These are phyloP conservation scores for Kryphioiulus occultus DNA, from an alignment of 2,888 invertebrate genomes.

Conservation along the genomic window DNA sequence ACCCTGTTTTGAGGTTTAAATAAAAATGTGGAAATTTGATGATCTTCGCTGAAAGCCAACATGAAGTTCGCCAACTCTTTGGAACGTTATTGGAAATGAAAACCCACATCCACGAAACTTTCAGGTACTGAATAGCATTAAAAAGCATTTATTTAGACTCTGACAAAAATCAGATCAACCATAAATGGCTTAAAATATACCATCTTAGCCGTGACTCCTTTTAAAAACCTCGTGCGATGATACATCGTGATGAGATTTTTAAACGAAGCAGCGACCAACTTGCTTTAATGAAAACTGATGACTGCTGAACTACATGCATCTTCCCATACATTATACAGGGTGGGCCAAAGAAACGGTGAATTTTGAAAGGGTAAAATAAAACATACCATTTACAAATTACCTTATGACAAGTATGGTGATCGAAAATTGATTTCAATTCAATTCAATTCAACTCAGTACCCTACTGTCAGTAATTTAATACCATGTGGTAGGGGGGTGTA, in stretches of 20 bases:
- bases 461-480: too few species aligned
- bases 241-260: not conserved
- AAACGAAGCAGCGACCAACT: not conserved
- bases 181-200: conserved; percentile 6
- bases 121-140: not conserved
- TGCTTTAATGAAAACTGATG: not conserved
- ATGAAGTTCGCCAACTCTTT: not conserved
- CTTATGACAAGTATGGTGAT: too few species aligned
- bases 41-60: not conserved
- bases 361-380: too few species aligned
- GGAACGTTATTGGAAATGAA: not conserved
- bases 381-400: too few species aligned
- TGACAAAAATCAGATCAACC: not conserved
- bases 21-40: not conserved
- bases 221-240: not conserved
- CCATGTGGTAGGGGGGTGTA: too few species aligned
- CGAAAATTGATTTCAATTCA: too few species aligned
- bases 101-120: not conserved
- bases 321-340: too few species aligned
- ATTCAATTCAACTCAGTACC: too few species aligned
- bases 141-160: not conserved
- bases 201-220: not conserved
- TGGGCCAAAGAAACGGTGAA: too few species aligned
- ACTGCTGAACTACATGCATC: not conserved
- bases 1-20: not conserved